Percentiles rank a stretch among this genome's conserved stretches.
phyloP scores from a whole-genome alignment of 2,797 vertebrate genomes.

The Clangula hyemalis region DNA sequence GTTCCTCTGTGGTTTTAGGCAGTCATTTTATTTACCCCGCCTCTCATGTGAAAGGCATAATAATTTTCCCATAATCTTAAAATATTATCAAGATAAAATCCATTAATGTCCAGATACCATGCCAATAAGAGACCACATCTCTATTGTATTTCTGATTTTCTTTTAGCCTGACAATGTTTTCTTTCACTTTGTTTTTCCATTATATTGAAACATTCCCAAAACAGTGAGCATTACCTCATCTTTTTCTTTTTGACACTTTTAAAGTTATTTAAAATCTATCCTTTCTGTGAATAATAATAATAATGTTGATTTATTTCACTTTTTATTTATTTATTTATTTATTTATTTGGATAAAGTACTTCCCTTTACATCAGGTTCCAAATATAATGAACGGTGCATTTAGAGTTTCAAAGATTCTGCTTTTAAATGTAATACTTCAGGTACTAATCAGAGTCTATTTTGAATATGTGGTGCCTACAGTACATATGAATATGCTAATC shows the following conservation, averaged over 20 bases:
- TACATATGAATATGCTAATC: conserved; percentile 81
- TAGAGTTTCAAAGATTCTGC: conserved; percentile 35
- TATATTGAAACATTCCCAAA: background rate
- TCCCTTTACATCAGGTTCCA: background rate
- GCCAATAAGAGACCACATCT: accelerated
- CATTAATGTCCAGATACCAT: background rate
- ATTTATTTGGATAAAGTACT: background rate
- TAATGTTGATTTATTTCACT: background rate
- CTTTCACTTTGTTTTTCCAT: background rate
- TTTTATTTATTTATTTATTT: background rate
- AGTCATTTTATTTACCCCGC: background rate
- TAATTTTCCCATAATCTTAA: background rate
- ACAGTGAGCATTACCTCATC: background rate
- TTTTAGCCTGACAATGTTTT: background rate
- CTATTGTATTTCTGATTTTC: background rate
- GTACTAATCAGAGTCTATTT: conserved; percentile 76
- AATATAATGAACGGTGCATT: background rate
- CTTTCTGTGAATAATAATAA: background rate
- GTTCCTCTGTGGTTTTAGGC: background rate
- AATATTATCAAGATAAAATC: background rate
- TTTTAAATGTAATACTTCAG: conserved; percentile 52
- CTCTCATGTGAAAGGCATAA: background rate
- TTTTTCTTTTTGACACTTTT: background rate
- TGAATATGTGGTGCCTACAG: conserved; percentile 71
- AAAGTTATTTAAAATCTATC: background rate